Evolutionary conservation across 2,113 vertebrate species (phyloP).

Genomic region (Myrmophylax atrothorax): DNA sequence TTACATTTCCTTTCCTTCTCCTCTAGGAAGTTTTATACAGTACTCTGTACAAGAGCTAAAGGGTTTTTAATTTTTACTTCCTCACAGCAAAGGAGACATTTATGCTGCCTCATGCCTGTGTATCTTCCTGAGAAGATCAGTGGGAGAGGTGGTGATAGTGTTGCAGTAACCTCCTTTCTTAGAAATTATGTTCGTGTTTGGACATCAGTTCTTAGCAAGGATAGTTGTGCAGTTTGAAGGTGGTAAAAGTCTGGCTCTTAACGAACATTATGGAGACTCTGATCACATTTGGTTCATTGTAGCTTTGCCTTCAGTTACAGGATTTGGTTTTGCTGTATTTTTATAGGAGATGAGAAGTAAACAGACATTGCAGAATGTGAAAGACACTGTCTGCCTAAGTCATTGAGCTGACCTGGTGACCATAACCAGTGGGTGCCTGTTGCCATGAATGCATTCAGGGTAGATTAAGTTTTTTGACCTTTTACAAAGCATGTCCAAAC

Average conservation of each 20-base stretch:
- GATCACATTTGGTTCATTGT: neutral
- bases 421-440: neutral
- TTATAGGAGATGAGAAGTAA: neutral
- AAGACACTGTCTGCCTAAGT: neutral
- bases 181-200: neutral
- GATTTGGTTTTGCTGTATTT: neutral
- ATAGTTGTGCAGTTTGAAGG: neutral
- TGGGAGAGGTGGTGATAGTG: neutral
- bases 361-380: neutral
- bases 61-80: neutral
- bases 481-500: neutral
- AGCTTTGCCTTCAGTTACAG: neutral
- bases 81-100: neutral
- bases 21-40: neutral
- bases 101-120: neutral
- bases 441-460: neutral
- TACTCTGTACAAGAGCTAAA: neutral
- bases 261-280: neutral
- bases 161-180: neutral
- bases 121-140: neutral
- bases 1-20: neutral
- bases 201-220: neutral
- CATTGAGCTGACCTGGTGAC: neutral
- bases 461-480: conserved; percentile 2
- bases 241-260: neutral